Evolutionary conservation across 2,888 invertebrate genomes (phyloP).

Genomic region (Acanthosepion lycidas): DNA sequence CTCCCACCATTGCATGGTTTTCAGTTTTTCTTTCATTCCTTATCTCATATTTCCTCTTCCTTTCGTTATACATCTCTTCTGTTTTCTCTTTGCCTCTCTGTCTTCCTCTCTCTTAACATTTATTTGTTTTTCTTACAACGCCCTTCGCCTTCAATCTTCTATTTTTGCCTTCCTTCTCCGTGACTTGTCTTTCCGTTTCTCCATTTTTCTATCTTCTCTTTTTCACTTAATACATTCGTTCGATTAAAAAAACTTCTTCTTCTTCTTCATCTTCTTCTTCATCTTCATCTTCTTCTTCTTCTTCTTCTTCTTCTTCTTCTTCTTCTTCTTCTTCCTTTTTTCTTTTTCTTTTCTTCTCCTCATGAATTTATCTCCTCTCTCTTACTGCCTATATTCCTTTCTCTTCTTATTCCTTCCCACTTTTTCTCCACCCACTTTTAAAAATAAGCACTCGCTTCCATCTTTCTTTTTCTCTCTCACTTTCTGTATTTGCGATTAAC

Average conservation of each 20-base stretch:
- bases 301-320: not conserved
- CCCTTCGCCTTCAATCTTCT: no score
- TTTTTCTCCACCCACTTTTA: not conserved
- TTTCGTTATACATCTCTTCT: not conserved
- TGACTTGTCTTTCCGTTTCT: not conserved
- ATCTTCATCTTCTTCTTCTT: not conserved
- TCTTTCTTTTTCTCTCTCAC: not conserved
- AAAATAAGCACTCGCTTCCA: not conserved
- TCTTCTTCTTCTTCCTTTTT: rapidly evolving
- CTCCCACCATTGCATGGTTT: not conserved
- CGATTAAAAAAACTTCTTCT: not conserved
- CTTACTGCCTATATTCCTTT: not conserved
- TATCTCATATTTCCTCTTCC: not conserved
- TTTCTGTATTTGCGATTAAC: not conserved
- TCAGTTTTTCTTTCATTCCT: not conserved
- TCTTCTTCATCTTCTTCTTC: not conserved
- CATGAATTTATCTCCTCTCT: no score
- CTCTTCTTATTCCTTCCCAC: not conserved
- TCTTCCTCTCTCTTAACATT: no score
- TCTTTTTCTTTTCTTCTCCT: not conserved
- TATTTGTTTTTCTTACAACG: no score
- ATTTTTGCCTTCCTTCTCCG: not conserved
- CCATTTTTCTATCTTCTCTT: not conserved
- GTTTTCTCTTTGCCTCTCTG: no score
- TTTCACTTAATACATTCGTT: not conserved